phyloP scores from a whole-genome alignment of 2,797 vertebrate genomes.

The Pantherophis vulpinus region DNA sequence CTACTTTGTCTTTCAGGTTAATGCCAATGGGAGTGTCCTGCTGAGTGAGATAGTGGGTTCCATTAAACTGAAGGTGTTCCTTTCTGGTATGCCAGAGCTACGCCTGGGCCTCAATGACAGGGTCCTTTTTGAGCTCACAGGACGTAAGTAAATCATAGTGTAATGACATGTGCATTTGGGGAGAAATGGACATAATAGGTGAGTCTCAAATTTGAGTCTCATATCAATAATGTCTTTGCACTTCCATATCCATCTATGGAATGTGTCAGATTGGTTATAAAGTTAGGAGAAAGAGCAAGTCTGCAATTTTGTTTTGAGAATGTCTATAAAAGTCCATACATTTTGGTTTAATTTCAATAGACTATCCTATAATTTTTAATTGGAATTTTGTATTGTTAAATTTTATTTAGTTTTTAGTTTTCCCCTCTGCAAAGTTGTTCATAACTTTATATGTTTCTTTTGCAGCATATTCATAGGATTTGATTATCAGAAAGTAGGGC shows the following conservation, averaged over 20 bases:
- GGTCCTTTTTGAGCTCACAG: conserved; percentile 97
- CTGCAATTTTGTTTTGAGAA: neutral
- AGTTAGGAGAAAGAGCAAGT: neutral
- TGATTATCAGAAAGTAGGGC: neutral
- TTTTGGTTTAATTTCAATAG: neutral
- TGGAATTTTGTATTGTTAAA: neutral
- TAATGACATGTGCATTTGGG: fast-evolving
- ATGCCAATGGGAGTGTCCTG: conserved; percentile 92
- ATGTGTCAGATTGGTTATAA: neutral
- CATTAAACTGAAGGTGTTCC: conserved; percentile 97
- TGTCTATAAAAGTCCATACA: neutral
- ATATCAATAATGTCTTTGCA: neutral
- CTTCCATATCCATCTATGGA: neutral
- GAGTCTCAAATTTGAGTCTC: neutral
- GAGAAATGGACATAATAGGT: neutral
- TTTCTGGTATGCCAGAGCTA: conserved; percentile 96
- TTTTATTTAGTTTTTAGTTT: neutral
- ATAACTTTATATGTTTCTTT: neutral
- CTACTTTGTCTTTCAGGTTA: conserved; percentile 76
- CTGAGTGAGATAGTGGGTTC: conserved; percentile 97
- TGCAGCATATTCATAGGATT: neutral
- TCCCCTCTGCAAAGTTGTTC: neutral
- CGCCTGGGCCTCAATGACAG: conserved; percentile 96
- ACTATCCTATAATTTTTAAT: neutral
- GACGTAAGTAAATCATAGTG: conserved; percentile 83